Conservation (phyloP, 2,113 vertebrate species). For the Propithecus coquereli region DNA sequence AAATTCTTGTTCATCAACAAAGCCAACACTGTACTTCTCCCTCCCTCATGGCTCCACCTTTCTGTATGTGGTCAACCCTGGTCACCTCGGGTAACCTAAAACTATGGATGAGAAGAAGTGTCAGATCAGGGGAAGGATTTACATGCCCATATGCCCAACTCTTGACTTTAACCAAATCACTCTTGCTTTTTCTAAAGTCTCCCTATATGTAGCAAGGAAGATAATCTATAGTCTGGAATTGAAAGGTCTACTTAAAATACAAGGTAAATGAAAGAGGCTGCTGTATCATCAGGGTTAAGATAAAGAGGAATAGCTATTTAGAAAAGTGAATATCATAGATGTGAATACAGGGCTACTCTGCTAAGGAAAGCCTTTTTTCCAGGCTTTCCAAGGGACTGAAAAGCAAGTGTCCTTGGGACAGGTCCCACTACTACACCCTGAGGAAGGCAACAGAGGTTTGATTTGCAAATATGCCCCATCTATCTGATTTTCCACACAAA, state of each 20-base stretch:
- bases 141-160: background rate
- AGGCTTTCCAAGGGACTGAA: background rate
- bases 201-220: background rate
- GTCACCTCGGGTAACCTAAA: background rate
- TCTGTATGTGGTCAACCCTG: background rate
- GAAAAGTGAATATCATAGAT: background rate
- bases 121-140: background rate
- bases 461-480: no score
- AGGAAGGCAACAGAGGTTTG: background rate
- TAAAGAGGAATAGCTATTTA: background rate
- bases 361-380: background rate
- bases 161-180: background rate
- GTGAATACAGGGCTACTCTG: background rate
- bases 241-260: background rate
- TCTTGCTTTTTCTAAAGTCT: background rate
- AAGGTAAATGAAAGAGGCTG: background rate
- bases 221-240: background rate
- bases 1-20: no score
- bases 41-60: fast-evolving
- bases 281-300: background rate
- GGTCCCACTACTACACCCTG: fast-evolving
- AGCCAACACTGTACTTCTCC: background rate
- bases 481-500: background rate
- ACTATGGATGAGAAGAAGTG: background rate
- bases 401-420: background rate